Conservation (phyloP, 2,888 invertebrate genomes). For the Emmelina monodactyla region DNA sequence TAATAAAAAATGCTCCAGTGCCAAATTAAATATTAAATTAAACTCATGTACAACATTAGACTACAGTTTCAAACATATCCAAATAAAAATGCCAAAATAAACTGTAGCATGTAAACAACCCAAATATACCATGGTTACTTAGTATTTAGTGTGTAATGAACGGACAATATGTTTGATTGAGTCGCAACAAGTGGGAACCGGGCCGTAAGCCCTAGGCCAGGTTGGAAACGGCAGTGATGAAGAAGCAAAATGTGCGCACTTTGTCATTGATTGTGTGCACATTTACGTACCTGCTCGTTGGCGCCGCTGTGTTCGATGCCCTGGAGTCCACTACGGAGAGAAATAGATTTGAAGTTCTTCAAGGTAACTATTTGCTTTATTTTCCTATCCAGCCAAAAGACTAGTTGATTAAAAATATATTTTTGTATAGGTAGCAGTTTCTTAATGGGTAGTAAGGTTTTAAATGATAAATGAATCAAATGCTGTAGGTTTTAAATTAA, state of each 20-base stretch:
- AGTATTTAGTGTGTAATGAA: conserved; percentile 17
- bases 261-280: conserved; percentile 99
- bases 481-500: no score
- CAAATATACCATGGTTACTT: conserved; percentile 42
- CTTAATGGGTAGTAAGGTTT: no score
- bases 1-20: conserved; percentile 6
- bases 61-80: no score
- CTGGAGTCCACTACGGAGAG: conserved; percentile 97
- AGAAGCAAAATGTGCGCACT: conserved; percentile 99
- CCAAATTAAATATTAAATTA: conserved; percentile 1
- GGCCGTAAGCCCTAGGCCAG: conserved; percentile 46
- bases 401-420: no score
- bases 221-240: conserved; percentile 76
- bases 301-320: conserved; percentile 98
- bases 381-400: no score
- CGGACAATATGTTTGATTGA: conserved; percentile 26
- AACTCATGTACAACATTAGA: no score
- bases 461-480: no score
- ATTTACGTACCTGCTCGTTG: conserved; percentile 98
- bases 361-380: no score
- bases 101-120: conserved; percentile 19
- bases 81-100: conserved; percentile 5
- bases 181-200: conserved; percentile 25
- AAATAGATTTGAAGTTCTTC: conserved; percentile 86
- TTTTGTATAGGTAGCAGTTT: no score